Percentiles rank a stretch among this genome's conserved stretches.
Conservation (phyloP, 2,113 vertebrate species). For the Oceanodroma tethys region DNA sequence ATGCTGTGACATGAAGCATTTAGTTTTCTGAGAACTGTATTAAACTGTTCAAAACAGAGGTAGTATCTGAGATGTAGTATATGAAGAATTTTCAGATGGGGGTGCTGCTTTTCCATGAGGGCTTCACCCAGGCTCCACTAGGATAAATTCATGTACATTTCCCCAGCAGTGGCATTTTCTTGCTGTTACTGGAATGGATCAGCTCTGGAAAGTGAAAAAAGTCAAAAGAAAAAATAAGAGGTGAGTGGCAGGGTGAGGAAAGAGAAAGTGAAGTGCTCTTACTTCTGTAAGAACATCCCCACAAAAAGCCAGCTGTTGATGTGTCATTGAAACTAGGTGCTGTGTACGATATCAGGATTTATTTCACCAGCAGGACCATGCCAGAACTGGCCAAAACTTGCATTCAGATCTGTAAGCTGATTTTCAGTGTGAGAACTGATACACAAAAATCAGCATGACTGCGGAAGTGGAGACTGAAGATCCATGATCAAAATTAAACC, state of each 20-base stretch:
- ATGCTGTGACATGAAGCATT: not conserved
- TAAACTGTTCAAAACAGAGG: not conserved
- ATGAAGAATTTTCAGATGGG: not conserved
- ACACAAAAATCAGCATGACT: not conserved
- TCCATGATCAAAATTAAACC: not conserved
- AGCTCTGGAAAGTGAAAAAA: not conserved
- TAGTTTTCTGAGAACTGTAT: not conserved
- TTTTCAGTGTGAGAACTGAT: not conserved
- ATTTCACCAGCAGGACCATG: not conserved
- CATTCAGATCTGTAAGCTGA: not conserved
- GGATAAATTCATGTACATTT: not conserved
- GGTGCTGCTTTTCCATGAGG: not conserved
- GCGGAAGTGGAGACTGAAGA: not conserved
- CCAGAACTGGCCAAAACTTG: not conserved
- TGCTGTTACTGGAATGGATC: not conserved
- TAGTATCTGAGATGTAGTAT: not conserved
- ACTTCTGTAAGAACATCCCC: not conserved
- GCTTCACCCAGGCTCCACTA: not conserved
- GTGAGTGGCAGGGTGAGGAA: not conserved
- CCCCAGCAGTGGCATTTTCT: not conserved
- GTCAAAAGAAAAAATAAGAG: not conserved
- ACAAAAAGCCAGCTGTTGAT: not conserved
- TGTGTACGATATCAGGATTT: not conserved
- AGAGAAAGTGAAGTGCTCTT: not conserved
- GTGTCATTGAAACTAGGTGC: not conserved